Percentiles rank a stretch among this genome's conserved stretches.
Conservation (phyloP, 2,113 vertebrate species). For the Podiceps cristatus region DNA sequence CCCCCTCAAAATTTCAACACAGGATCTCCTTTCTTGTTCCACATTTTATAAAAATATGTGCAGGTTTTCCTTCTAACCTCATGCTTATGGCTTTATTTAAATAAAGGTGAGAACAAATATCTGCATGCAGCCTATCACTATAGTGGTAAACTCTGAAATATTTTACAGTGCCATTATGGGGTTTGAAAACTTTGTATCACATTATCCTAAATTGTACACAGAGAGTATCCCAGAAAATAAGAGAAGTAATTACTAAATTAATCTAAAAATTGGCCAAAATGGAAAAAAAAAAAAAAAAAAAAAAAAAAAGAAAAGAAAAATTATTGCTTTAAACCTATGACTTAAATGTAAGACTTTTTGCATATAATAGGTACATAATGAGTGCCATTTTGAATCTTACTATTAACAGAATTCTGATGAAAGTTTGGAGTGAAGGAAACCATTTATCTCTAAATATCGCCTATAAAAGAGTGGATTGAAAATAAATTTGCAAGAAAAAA, state of each 20-base stretch:
- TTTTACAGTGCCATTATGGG: background rate
- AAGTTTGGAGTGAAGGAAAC: background rate
- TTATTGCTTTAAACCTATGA: accelerated
- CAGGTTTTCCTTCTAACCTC: background rate
- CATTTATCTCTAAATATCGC: background rate
- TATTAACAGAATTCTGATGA: background rate
- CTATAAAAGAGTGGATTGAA: background rate
- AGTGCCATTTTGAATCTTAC: background rate
- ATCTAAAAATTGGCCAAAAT: background rate
- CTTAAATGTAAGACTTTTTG: background rate
- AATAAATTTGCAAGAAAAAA: background rate
- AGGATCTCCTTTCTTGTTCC: background rate
- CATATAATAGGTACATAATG: background rate
- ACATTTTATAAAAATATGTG: background rate
- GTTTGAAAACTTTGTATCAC: background rate
- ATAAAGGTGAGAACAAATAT: background rate
- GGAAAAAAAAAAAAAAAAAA: background rate
- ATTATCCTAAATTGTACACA: background rate
- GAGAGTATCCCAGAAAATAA: background rate
- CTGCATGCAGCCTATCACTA: background rate
- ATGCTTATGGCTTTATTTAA: background rate
- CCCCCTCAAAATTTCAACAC: accelerated
- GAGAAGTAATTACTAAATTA: background rate
- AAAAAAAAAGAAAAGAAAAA: background rate
- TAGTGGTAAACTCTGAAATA: background rate